Base-by-base conservation (phyloP, 2,113 vertebrate genomes). In the Aptenodytes patagonicus region DNA sequence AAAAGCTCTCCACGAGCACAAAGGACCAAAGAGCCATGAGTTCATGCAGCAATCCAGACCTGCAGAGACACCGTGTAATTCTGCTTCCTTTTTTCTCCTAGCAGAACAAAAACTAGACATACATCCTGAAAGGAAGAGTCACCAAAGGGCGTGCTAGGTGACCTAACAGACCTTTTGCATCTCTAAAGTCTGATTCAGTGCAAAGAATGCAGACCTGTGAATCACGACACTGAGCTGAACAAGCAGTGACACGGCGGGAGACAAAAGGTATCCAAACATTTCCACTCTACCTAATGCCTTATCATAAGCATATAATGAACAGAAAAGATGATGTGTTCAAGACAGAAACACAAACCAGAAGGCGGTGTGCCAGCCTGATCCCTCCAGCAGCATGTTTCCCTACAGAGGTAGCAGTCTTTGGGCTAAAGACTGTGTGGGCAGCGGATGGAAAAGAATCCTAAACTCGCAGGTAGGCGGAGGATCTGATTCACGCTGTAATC, bases 141-240 rank as follows among this genome's bases (percentile, higher is more conserved):
- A 91, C 82, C 78, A 36, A 94, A 95, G 75, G 87, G 87, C 0
- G 12, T 95, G 84, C 78, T 83, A 25, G 17, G 38, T 62, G 81
- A 90, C 90, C 83, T 52, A 61, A 38, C 24, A 73, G 89, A 83
- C 66, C 40, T 83, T 95, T 76, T 71, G 17, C 72, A 24, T 15
- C 70, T 47, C 66, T 73, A 32, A 64, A 3, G 2, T 22, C 91
- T 97, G 95, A 95, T 83, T 95, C 93, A 96, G 75, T 44, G 70
- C 70, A 85, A 80, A 78, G 91, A 96, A 93, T 32, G 62, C 71
- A 91, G 78, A 77, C 46, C 60, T 64, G 54, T 97, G 94, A 97
- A 89, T 95, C 89, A 95, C 0, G 2, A n/a, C 93, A 31, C 70
- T 7, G 16, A 72, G 46, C 65, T 80, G 58, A 97, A 92, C 77